Evolutionary conservation across 2,888 invertebrate species (phyloP), one percentile per base, ranked within the genome.

Genomic region (Platycnemis pennipes): DNA sequence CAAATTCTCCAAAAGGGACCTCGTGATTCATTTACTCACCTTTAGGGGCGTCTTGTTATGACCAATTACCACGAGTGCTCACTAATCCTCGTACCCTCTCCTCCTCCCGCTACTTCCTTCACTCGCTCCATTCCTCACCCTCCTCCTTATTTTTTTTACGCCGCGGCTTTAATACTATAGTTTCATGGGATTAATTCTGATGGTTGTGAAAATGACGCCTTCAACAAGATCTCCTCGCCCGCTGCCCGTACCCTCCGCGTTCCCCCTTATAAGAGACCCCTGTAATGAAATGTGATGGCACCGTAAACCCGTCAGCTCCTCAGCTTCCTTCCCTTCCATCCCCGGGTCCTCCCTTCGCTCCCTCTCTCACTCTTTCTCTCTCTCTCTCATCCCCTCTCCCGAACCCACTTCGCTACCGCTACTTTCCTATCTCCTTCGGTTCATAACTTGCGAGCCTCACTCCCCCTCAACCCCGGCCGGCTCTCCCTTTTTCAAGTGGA

Each of bases 271-370:
- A 53, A 89, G 88, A 69, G 91, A 91, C 63, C 56, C 42, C 91
- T 56, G 56, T 91, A 91, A 91, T 63, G 91, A 91, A 91, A 91
- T 63, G 91, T 56, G 91, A 91, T 91, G 91, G 91, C 91, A 91
- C 91, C 91, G 91, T 91, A 91, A 91, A 91, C 91, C 91, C 91
- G 91, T 91, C 91, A 91, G 91, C 91, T 56, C 91, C 87, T 87
- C 87, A 87, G 45, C n/a, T 44, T 87, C 46, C 37, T n/a, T 37
- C n/a, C 44, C n/a, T n/a, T n/a, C 87, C 86, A 44, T 42, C 87
- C 87, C 26, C 8, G 42, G 19, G 37, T 56, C 19, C 91, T 44
- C 46, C n/a, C 37, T 89, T 46, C 88, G 46, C 22, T 88, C 45
- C 19, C 87, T 42, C 87, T 46, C 22, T 4, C 37, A 11, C 37